These are phyloP conservation scores for Sarcophilus harrisii DNA, from an alignment of 2,797 vertebrate species.

Conservation along the genomic window DNA sequence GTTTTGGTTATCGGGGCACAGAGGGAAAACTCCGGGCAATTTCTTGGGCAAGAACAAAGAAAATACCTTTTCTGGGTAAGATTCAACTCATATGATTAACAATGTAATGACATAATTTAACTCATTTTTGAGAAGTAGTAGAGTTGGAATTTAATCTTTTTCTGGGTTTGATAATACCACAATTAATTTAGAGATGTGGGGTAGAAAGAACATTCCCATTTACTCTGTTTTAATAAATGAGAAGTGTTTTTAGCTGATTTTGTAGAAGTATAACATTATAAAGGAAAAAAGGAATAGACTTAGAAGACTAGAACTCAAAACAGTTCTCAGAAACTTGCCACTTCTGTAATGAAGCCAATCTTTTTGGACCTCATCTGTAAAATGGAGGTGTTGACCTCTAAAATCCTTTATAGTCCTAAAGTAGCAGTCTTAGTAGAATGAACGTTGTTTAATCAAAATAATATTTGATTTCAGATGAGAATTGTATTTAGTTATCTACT, in stretches of 20 bases:
- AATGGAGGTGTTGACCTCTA: background rate
- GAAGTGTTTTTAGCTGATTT: background rate
- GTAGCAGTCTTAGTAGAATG: background rate
- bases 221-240: background rate
- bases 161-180: conserved; percentile 39
- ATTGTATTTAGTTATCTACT: background rate
- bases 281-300: background rate
- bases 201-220: background rate
- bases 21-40: conserved; percentile 88
- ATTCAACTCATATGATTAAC: conserved; percentile 51
- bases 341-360: background rate
- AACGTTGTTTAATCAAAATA: background rate
- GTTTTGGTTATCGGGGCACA: conserved; percentile 87
- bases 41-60: conserved; percentile 88
- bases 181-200: background rate
- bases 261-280: background rate
- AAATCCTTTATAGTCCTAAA: background rate
- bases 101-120: background rate
- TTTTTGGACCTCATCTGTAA: background rate
- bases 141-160: background rate
- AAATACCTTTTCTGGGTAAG: conserved; percentile 89
- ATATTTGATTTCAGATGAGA: background rate
- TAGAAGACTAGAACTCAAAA: background rate
- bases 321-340: too few relatives aligned
- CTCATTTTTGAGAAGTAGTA: conserved; percentile 23